Evolutionary conservation across 2,113 vertebrate genomes (phyloP).

Genomic region (Albula goreensis): DNA sequence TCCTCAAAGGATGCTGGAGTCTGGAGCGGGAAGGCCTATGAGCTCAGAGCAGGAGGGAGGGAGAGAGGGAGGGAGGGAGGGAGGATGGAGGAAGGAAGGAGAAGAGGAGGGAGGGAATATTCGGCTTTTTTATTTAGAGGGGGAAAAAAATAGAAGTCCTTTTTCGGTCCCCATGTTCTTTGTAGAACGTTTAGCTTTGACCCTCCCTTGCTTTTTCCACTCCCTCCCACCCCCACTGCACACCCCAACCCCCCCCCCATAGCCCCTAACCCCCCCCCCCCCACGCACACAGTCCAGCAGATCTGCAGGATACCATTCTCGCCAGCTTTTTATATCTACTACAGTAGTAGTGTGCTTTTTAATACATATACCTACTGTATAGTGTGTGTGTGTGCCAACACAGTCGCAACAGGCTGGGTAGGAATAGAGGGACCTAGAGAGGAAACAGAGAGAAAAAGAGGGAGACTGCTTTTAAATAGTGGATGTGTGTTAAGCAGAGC

Average conservation of each 20-base stretch:
- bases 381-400: slow-evolving; percentile 66
- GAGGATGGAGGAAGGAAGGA: slow-evolving; percentile 45
- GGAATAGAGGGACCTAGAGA: slow-evolving; percentile 65
- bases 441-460: slow-evolving; percentile 52
- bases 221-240: slow-evolving; percentile 77
- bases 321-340: slow-evolving; percentile 80
- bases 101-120: slow-evolving; percentile 53
- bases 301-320: slow-evolving; percentile 87
- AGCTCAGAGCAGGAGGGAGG: slow-evolving; percentile 57
- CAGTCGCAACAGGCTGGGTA: slow-evolving; percentile 70
- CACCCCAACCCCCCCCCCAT: slow-evolving; percentile 29
- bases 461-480: slow-evolving; percentile 64
- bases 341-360: slow-evolving; percentile 74
- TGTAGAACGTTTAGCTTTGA: slow-evolving; percentile 93
- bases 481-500: slow-evolving; percentile 67
- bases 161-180: slow-evolving; percentile 82
- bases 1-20: slow-evolving; percentile 76
- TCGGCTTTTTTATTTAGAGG: slow-evolving; percentile 58
- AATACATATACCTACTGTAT: slow-evolving; percentile 77
- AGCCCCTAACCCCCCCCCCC: slow-evolving; percentile 38
- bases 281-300: slow-evolving; percentile 69
- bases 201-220: slow-evolving; percentile 84
- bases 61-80: slow-evolving; percentile 40
- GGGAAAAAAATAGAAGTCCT: slow-evolving; percentile 59
- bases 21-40: slow-evolving; percentile 71